Evolutionary conservation across 2,797 vertebrate genomes (phyloP).

Genomic region (Melanogrammus aeglefinus): DNA sequence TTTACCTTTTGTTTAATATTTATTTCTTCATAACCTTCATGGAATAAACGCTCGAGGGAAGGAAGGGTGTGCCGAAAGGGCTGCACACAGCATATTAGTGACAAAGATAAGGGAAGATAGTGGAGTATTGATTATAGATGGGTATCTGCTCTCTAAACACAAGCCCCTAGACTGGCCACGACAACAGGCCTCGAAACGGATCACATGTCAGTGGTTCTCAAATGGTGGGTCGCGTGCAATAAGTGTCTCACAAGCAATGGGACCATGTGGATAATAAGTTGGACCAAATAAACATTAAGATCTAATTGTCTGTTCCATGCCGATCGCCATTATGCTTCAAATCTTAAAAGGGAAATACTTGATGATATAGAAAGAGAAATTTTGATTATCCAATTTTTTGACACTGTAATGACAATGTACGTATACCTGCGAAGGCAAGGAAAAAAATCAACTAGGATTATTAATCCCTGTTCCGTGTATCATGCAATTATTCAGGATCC

Average conservation of each 20-base stretch:
- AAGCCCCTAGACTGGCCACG: constrained; percentile 48
- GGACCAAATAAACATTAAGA: background rate
- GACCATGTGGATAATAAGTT: background rate
- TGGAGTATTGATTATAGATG: constrained; percentile 71
- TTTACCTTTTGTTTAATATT: too few relatives aligned
- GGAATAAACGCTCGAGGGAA: constrained; percentile 51
- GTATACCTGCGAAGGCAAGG: too few relatives aligned
- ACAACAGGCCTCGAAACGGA: constrained; percentile 17
- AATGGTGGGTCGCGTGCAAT: background rate
- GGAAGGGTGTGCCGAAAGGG: constrained; percentile 59
- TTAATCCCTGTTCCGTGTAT: background rate
- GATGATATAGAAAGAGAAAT: background rate
- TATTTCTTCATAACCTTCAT: constrained; percentile 40
- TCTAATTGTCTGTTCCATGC: background rate
- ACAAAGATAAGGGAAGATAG: constrained; percentile 68
- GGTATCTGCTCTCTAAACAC: constrained; percentile 62
- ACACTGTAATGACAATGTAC: too few relatives aligned
- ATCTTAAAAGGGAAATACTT: background rate
- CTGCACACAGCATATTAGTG: constrained; percentile 62
- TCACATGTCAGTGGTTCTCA: background rate
- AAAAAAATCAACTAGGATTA: background rate
- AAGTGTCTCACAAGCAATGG: background rate
- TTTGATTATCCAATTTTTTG: background rate
- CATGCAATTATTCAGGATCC: too few relatives aligned
- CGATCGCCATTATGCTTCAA: background rate